These are phyloP conservation scores for Apogon hyalosoma DNA, from an alignment of 2,797 vertebrate genomes.

Conservation along the genomic window DNA sequence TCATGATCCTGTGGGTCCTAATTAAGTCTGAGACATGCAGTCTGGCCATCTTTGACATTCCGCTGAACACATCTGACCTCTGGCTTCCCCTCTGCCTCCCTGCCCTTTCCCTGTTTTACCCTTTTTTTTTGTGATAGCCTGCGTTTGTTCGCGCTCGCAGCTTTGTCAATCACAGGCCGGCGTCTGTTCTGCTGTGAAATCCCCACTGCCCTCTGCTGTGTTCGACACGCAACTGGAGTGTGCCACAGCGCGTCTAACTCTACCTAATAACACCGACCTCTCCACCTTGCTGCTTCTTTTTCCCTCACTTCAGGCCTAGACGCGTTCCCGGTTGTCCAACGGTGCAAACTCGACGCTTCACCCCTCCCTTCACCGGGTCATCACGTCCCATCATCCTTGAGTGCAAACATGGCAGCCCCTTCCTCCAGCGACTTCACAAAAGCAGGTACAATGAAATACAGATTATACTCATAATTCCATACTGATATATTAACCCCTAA, in stretches of 20 bases:
- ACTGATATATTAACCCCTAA: too few species aligned
- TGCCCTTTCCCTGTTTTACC: slow-evolving; percentile 14
- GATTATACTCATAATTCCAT: too few species aligned
- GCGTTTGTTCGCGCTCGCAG: slow-evolving; percentile 51
- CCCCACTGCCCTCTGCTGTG: slow-evolving; percentile 54
- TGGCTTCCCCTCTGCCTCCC: slow-evolving; percentile 19
- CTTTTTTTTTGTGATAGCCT: slow-evolving; percentile 27
- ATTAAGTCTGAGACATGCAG: slow-evolving; percentile 48
- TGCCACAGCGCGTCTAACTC: slow-evolving; percentile 47
- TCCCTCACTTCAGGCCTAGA: slow-evolving; percentile 30
- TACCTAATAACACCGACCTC: slow-evolving; percentile 62
- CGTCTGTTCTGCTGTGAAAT: slow-evolving; percentile 30
- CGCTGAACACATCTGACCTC: slow-evolving; percentile 53
- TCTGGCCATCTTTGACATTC: slow-evolving; percentile 44
- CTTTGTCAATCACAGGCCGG: slow-evolving; percentile 63
- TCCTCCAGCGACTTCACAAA: slow-evolving; percentile 5
- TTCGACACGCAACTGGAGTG: slow-evolving; percentile 55
- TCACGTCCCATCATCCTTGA: slow-evolving; percentile 47
- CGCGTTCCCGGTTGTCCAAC: slow-evolving; percentile 17
- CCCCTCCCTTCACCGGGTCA: slow-evolving; percentile 36
- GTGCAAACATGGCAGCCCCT: slow-evolving; percentile 42
- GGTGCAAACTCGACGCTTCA: slow-evolving; percentile 2
- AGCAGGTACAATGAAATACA: neutral
- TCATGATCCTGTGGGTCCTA: slow-evolving; percentile 48
- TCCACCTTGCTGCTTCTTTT: slow-evolving; percentile 32